Percentiles rank a stretch among this genome's conserved stretches.
These are phyloP conservation scores for Macrosiphum euphorbiae DNA, from an alignment of 2,888 invertebrate species.

Conservation along the genomic window DNA sequence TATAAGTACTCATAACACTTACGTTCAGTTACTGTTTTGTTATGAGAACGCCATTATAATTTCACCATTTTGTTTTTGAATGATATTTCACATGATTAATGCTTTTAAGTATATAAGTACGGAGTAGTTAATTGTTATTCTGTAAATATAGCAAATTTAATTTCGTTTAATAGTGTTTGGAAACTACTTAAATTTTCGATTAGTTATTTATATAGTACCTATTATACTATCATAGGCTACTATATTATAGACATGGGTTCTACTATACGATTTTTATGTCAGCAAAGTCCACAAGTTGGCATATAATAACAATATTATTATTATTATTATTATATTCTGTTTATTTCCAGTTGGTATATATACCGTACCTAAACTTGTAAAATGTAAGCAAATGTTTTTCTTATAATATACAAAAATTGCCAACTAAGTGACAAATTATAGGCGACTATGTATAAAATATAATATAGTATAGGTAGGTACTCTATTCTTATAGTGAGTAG, in stretches of 20 bases:
- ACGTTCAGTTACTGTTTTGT: background rate
- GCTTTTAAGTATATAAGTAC: background rate
- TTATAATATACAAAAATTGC: background rate
- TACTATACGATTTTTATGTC: background rate
- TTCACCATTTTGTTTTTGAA: too few relatives aligned
- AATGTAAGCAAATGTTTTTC: background rate
- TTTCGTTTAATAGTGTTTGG: background rate
- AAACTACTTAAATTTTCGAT: background rate
- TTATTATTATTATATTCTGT: background rate
- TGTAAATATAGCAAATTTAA: background rate
- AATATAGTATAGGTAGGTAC: too few relatives aligned
- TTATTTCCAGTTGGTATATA: background rate
- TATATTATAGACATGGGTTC: background rate
- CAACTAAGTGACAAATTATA: background rate
- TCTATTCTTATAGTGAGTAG: background rate
- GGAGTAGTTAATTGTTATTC: background rate
- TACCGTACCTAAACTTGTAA: background rate
- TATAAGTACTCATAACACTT: background rate
- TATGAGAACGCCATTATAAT: background rate
- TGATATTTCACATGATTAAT: background rate
- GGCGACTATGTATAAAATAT: background rate
- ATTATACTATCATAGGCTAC: background rate
- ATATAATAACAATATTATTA: background rate
- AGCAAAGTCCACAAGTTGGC: background rate
- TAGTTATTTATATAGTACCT: background rate